These are phyloP conservation scores for Megaleporinus macrocephalus DNA, from an alignment of 2,113 vertebrate species.

Conservation along the genomic window DNA sequence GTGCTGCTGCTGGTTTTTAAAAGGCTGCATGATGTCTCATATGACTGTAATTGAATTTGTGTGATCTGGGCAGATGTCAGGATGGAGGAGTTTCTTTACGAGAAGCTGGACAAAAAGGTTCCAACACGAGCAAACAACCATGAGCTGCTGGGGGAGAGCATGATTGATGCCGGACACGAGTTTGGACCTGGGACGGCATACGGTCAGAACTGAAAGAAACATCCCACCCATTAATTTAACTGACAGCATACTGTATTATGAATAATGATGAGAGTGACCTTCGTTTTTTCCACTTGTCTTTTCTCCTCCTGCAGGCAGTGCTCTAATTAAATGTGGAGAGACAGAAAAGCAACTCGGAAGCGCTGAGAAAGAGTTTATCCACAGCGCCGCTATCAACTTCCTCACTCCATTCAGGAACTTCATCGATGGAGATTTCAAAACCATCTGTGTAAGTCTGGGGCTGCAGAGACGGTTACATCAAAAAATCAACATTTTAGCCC, in stretches of 20 bases:
- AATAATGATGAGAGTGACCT: no score
- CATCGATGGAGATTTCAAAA: slow-evolving; percentile 98
- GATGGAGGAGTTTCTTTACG: slow-evolving; percentile 98
- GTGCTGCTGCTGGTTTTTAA: not conserved
- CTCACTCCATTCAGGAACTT: slow-evolving; percentile 97
- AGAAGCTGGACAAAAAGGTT: slow-evolving; percentile 96
- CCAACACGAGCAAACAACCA: slow-evolving; percentile 93
- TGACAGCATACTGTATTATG: no score
- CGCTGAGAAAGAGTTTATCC: slow-evolving; percentile 93
- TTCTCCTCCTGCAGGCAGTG: slow-evolving; percentile 84
- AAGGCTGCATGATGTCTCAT: slow-evolving; percentile 33
- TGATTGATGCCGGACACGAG: slow-evolving; percentile 97
- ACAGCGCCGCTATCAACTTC: slow-evolving; percentile 94
- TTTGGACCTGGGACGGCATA: slow-evolving; percentile 97
- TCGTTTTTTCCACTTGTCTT: not conserved
- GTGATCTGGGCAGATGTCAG: slow-evolving; percentile 84
- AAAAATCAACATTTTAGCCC: no score
- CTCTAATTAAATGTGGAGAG: slow-evolving; percentile 97
- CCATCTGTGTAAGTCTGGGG: slow-evolving; percentile 88
- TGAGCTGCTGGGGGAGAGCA: slow-evolving; percentile 92
- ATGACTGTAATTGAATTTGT: slow-evolving; percentile 61
- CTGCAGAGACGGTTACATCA: not conserved
- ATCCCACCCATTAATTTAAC: no score
- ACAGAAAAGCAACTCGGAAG: slow-evolving; percentile 94
- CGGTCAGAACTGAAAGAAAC: slow-evolving; percentile 76